phyloP scores from a whole-genome alignment of 2,888 invertebrate genomes.

The Tetragonula carbonaria region DNA sequence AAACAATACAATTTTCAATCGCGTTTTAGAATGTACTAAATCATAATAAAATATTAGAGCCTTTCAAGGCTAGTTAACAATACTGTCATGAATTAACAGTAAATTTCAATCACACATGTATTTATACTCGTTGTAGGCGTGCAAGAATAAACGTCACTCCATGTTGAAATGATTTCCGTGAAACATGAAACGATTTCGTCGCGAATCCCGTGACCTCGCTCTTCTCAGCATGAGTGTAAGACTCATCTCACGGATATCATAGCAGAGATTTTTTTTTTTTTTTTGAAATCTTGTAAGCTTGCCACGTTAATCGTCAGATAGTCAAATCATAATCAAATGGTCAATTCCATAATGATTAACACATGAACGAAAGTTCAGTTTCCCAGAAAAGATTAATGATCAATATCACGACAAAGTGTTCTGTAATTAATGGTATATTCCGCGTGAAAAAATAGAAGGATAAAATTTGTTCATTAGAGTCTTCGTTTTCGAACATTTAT shows the following conservation, averaged over 20 bases:
- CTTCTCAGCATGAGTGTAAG: neutral
- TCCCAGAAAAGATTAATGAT: neutral
- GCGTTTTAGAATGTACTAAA: neutral
- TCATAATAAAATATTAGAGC: no score
- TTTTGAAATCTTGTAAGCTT: constrained; percentile 13
- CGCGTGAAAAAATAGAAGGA: no score
- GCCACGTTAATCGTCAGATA: constrained; percentile 2
- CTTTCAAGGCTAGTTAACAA: neutral
- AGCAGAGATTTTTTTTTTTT: neutral
- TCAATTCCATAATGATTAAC: constrained; percentile 11
- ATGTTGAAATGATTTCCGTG: constrained; percentile 18
- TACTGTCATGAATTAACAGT: neutral
- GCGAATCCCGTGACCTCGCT: neutral
- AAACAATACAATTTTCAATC: neutral
- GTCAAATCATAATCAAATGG: neutral
- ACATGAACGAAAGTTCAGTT: neutral
- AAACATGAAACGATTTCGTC: constrained; percentile 15
- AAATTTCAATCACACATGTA: neutral
- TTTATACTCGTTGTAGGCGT: neutral
- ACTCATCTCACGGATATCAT: neutral
- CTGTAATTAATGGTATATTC: no score
- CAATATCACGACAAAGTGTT: no score
- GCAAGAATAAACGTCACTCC: constrained; percentile 4
- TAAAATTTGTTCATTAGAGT: no score
- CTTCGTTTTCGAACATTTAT: no score